Evolutionary conservation across 2,113 vertebrate genomes (phyloP).

Genomic region (Crocuta crocuta): DNA sequence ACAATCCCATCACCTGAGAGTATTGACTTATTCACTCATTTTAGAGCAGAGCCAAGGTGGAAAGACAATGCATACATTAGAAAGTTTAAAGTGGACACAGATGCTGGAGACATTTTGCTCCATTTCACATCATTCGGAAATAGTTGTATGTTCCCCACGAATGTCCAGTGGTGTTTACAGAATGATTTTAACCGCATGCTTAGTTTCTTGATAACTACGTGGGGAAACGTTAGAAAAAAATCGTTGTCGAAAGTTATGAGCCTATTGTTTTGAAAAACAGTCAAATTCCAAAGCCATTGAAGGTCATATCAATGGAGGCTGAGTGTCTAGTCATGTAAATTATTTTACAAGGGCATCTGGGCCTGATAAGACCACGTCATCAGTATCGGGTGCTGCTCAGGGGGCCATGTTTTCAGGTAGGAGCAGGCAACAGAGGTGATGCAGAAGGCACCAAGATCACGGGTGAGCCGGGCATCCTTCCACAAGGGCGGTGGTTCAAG

Average conservation of each 20-base stretch:
- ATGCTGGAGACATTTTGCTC: background rate
- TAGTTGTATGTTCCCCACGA: background rate
- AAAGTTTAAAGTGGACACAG: background rate
- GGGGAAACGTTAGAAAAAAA: background rate
- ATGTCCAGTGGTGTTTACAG: background rate
- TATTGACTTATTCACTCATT: background rate
- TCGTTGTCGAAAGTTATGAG: background rate
- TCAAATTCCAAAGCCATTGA: background rate
- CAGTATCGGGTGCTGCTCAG: background rate
- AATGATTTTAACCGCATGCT: background rate
- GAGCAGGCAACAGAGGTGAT: background rate
- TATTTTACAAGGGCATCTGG: background rate
- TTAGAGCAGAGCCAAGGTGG: background rate
- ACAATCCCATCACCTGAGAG: background rate
- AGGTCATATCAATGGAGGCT: background rate
- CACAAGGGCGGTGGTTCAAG: background rate
- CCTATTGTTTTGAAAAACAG: background rate
- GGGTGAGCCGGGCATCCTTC: background rate
- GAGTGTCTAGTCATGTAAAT: background rate
- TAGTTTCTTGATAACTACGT: background rate
- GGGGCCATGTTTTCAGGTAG: background rate
- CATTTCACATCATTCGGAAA: background rate
- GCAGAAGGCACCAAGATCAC: background rate
- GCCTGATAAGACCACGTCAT: background rate
- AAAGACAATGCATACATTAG: background rate